Conservation (phyloP, 1,140 invertebrate species). For the Campoletis sonorensis region DNA sequence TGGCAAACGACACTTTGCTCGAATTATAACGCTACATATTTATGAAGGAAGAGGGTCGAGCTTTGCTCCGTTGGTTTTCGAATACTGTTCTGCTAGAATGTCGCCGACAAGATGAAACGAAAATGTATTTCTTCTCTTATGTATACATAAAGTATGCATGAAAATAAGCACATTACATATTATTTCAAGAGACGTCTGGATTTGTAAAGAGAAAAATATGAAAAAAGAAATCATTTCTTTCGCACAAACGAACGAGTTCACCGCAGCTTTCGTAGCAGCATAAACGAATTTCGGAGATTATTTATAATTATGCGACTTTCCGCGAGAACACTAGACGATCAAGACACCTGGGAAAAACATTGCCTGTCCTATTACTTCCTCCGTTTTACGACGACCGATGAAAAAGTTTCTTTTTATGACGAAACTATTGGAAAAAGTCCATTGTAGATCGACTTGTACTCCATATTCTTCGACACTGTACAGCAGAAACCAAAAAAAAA, state of each 20-base stretch:
- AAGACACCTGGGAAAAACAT: not conserved
- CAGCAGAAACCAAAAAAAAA: not conserved
- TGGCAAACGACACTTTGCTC: constrained; percentile 1
- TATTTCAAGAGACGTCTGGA: too few species aligned
- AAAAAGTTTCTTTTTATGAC: not conserved
- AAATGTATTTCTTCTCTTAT: not conserved
- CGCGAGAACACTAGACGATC: not conserved
- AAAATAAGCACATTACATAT: not conserved
- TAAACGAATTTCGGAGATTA: not conserved
- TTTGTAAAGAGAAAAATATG: too few species aligned
- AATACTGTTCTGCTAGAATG: not conserved
- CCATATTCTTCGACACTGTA: not conserved
- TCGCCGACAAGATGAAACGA: not conserved
- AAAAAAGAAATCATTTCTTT: not conserved
- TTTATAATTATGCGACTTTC: not conserved
- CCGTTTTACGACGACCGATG: not conserved
- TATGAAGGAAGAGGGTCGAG: not conserved
- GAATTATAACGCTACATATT: constrained; percentile 14
- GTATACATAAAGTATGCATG: constrained; percentile 1
- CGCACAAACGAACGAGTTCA: not conserved
- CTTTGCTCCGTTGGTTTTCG: not conserved
- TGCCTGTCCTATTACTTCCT: not conserved
- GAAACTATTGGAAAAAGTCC: not conserved
- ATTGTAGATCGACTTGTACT: not conserved
- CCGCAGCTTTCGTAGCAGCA: not conserved